Percentiles rank a stretch among this genome's conserved stretches.
Evolutionary conservation across 2,113 vertebrate genomes (phyloP).

Genomic region (Eretmochelys imbricata): DNA sequence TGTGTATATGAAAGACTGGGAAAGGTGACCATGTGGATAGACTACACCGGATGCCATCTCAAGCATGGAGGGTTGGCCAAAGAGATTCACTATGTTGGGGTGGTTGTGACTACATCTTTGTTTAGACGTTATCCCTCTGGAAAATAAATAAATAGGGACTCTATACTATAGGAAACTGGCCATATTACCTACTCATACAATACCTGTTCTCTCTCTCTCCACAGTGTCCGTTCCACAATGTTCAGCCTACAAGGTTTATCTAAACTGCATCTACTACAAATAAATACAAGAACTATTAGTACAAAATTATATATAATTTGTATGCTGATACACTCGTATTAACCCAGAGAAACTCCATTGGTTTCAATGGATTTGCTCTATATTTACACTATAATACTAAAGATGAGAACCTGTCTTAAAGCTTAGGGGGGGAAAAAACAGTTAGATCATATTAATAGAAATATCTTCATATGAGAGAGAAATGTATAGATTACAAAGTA

Average conservation of each 20-base stretch:
- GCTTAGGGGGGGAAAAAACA: not conserved
- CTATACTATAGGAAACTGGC: not conserved
- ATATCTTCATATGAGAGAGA: not conserved
- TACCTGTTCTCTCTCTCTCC: not conserved
- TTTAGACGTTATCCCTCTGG: not conserved
- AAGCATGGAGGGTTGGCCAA: not conserved
- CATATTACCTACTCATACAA: not conserved
- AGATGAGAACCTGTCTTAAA: not conserved
- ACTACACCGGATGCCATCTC: not conserved
- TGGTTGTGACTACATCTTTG: fast-evolving
- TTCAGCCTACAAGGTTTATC: not conserved
- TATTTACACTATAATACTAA: not conserved
- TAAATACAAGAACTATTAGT: not conserved
- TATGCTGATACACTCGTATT: not conserved
- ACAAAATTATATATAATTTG: not conserved
- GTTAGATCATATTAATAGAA: not conserved
- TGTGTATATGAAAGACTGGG: not conserved
- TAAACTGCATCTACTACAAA: not conserved
- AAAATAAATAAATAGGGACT: not conserved
- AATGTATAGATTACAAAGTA: not conserved
- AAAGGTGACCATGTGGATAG: not conserved
- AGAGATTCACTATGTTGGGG: not conserved
- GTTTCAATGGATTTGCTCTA: not conserved
- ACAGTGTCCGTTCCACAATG: not conserved
- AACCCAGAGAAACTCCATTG: not conserved